Base-by-base conservation (phyloP, 2,113 vertebrate species). In the Cynopterus brachyotis region DNA sequence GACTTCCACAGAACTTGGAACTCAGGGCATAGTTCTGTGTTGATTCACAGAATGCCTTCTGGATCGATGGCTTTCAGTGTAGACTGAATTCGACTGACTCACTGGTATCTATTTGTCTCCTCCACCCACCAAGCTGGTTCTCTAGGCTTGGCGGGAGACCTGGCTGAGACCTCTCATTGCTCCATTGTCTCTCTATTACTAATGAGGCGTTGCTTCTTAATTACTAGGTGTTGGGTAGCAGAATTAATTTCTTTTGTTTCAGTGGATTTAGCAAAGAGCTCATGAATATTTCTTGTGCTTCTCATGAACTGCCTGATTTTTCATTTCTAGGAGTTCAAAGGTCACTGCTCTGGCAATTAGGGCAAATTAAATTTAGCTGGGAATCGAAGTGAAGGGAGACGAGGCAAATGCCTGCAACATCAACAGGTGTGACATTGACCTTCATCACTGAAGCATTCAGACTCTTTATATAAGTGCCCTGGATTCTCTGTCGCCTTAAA, bases 121-220 rank as follows among this genome's bases (percentile, higher is more conserved):
- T 96, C 55, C 79, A 89, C 97, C 24, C 6, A 83, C 95, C 95
- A 9, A 97, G 97, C 97, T 97, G 96, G 97, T 97, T 98, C 96
- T 95, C 64, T 66, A 67, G 97, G 94, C 85, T 94, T 24, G 3
- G 82, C 72, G 26, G 57, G 69, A 93, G 96, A 53, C 78, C 70
- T 72, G 67, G 53, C 79, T 28, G 37, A 92, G 91, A 87, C 67
- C 93, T 93, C 80, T 60, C 70, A 40, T 96, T 82, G 69, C 92
- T 69, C 85, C 91, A 98, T 53, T 75, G 75, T 95, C 75, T 89
- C 86, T 81, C 79, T 83, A 70, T 97, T 97, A 97, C 93, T 94
- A 97, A 96, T 82, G 86, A 97, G 94, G 97, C 73, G 95, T 97
- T 95, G 96, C 57, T 96, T 87, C 93, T 94, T 97, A 98, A 97